Evolutionary conservation across 2,113 vertebrate genomes (phyloP), one percentile per base, ranked within the genome.

Genomic region (Atrichornis clamosus): DNA sequence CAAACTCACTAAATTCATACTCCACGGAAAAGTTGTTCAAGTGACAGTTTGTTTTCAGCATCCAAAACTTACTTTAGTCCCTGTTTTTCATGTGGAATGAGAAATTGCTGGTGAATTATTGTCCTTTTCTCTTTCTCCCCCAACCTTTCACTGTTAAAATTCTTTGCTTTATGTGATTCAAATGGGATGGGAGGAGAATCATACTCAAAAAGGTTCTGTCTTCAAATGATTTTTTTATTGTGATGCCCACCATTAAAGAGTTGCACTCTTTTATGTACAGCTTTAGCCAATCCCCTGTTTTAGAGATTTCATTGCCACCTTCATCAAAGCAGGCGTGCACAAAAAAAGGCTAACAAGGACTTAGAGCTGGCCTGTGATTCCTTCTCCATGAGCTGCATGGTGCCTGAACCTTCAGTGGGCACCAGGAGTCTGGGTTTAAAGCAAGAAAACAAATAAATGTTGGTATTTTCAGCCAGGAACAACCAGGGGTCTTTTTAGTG

Each of bases 51-150:
- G 13, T 52, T 87, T 84, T 39, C 81, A 35, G 15, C 15, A 9
- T 37, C 12, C 18, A 55, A 32, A 60, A 19, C 12, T 42, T 13
- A 6, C 6, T 70, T 58, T 19, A 50, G 16, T 56, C 33, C 20
- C 33, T 11, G 2, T 75, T 91, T 75, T 74, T 86, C 23, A 6
- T 7, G 8, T 13, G 35, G 27, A 84, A 53, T 49, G 50, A 84
- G 46, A 67, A 84, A 46, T 70, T 46, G 4, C 26, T 74, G 39
- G 23, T 67, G 21, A 77, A 33, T 26, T 58, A 6, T 23, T 56
- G 33, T 9, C 2, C 7, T 21, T 33, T 30, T 15, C 6, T 30
- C 13, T 13, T 13, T 1, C 2, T 1, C 4, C 18, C 20, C 2
- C n/a, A 65, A 0, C 42, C 15, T 70, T 84, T 30, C 1, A 1